Conservation (phyloP, 2,797 vertebrate species). For the Sphaeramia orbicularis region DNA sequence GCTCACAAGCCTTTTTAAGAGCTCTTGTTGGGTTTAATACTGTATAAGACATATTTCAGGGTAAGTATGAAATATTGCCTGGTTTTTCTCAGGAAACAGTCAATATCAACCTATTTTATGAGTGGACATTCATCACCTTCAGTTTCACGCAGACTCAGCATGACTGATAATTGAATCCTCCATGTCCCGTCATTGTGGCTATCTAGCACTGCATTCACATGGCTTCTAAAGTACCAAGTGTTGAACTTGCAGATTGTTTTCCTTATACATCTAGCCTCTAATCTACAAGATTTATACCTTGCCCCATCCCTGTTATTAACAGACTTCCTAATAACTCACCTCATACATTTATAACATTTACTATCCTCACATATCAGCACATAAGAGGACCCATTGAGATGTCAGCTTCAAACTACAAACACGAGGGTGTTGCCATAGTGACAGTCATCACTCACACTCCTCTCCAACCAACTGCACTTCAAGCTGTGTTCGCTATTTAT, state of each 20-base stretch:
- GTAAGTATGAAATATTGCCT: no score
- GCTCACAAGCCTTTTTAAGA: no score
- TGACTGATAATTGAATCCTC: slow-evolving; percentile 42
- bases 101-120: slow-evolving; percentile 29
- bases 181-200: slow-evolving; percentile 59
- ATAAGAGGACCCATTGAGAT: slow-evolving; percentile 74
- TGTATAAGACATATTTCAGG: no score
- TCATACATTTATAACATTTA: slow-evolving; percentile 80
- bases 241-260: slow-evolving; percentile 80
- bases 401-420: slow-evolving; percentile 79
- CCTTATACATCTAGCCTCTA: slow-evolving; percentile 78
- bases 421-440: slow-evolving; percentile 79
- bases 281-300: slow-evolving; percentile 81
- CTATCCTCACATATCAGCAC: slow-evolving; percentile 78
- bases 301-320: slow-evolving; percentile 80
- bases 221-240: slow-evolving; percentile 59
- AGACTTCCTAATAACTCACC: slow-evolving; percentile 84
- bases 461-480: slow-evolving; percentile 69
- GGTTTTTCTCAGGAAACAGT: slow-evolving; percentile 10
- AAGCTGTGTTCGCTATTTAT: slow-evolving; percentile 72
- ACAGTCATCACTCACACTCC: slow-evolving; percentile 76
- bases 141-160: slow-evolving; percentile 52
- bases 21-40: no score
- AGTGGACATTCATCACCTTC: slow-evolving; percentile 45
- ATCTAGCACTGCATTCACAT: slow-evolving; percentile 60